Evolutionary conservation across 2,113 vertebrate species (phyloP), one percentile per base, ranked within the genome.

Genomic region (Halcyon malimbica): DNA sequence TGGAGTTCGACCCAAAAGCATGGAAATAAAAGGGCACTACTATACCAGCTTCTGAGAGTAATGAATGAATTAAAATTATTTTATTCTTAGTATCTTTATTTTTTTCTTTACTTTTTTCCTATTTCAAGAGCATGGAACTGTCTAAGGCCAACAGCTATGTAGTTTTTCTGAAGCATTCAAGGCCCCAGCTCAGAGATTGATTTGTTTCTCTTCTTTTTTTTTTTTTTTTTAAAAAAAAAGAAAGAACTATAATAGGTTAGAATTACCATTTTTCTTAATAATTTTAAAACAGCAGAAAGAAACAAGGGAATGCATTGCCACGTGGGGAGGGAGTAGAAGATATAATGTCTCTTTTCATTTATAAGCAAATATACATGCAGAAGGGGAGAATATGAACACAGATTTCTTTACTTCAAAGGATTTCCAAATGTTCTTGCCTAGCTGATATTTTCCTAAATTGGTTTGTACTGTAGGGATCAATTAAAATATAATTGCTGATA

Each of bases 401-500:
- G 78, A 77, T 77, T 59, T 87, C 64, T 92, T 94, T 53, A 89
- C 83, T 96, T 97, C 89, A 93, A 90, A 97, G 25, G 50, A 74
- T 95, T 94, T 95, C 56, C 50, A 97, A 95, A 87, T 83, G 57
- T 29, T 89, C 37, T 83, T 89, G 41, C 57, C 53, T 81, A 77
- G 46, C 18, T 89, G 73, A 64, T 91, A 86, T 67, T 84, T 76
- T 94, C 50, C 57, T 92, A 96, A 97, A 96, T 75, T 95, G 74
- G 65, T 26, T 96, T 90, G 88, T 93, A 94, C 93, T 93, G 24
- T 63, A 81, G 86, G 94, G 89, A 97, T 95, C 56, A 93, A 93
- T 97, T 97, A 96, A 94, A 84, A 83, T 87, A 96, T 93, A 83
- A 96, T 93, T 83, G 87, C 67, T 94, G 74, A 90, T 67, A 96